Conservation (phyloP, 2,888 invertebrate species). For the Myopa tessellatipennis region DNA sequence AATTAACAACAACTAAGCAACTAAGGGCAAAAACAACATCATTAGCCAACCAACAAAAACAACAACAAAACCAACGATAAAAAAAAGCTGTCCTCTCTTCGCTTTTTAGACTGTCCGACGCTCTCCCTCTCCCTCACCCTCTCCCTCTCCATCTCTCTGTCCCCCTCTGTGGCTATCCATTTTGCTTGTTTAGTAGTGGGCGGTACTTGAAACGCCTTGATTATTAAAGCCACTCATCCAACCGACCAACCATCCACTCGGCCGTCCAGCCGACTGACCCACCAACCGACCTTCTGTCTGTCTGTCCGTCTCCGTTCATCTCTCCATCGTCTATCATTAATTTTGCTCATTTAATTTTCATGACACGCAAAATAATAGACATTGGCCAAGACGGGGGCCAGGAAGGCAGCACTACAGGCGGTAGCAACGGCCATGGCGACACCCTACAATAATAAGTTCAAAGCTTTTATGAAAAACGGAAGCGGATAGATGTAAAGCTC, state of each 20-base stretch:
- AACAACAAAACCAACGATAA: neutral
- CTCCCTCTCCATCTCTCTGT: neutral
- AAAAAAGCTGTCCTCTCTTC: too few species aligned
- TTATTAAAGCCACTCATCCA: neutral
- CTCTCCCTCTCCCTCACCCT: neutral
- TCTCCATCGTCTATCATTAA: constrained; percentile 32
- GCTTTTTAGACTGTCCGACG: neutral
- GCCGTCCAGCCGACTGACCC: too few species aligned
- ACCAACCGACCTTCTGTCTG: neutral
- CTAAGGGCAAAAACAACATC: neutral
- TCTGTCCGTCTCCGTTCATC: neutral
- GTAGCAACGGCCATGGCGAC: neutral
- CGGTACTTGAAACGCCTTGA: neutral
- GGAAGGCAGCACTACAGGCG: neutral
- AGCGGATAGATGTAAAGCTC: neutral
- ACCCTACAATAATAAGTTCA: neutral
- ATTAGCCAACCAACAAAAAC: neutral
- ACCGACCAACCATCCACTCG: too few species aligned
- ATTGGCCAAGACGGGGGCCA: neutral
- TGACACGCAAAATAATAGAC: constrained; percentile 47
- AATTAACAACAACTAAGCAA: too few species aligned
- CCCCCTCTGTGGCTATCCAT: neutral
- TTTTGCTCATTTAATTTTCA: constrained; percentile 46
- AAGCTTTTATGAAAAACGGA: neutral
- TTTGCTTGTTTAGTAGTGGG: neutral